These are phyloP conservation scores for Aegithalos caudatus DNA, from an alignment of 2,113 vertebrate species.

Conservation along the genomic window DNA sequence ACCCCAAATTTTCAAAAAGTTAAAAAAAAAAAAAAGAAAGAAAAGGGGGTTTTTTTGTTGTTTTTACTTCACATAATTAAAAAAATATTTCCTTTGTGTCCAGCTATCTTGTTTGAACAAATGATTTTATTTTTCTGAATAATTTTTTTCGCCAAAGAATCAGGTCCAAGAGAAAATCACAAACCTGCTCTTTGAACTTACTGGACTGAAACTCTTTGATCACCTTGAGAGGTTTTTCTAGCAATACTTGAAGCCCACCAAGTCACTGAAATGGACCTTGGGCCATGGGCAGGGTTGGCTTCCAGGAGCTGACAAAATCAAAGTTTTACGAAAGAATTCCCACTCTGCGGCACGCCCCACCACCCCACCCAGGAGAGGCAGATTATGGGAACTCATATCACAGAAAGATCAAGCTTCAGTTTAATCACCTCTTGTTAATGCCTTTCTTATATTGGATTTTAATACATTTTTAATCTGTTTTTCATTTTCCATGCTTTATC, in stretches of 20 bases:
- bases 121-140: background rate
- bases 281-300: background rate
- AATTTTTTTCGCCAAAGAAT: background rate
- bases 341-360: background rate
- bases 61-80: background rate
- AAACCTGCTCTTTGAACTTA: background rate
- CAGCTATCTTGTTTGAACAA: background rate
- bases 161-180: background rate
- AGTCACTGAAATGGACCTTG: background rate
- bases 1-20: background rate
- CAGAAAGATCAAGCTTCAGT: slow-evolving; percentile 36
- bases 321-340: slow-evolving; percentile 31
- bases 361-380: slow-evolving; percentile 32
- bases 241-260: background rate
- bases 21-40: background rate
- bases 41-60: no score
- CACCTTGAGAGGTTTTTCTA: background rate
- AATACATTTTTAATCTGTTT: slow-evolving; percentile 64
- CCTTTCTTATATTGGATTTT: slow-evolving; percentile 60
- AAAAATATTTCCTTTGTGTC: background rate
- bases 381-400: slow-evolving; percentile 43
- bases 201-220: background rate
- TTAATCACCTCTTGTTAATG: slow-evolving; percentile 50
- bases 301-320: slow-evolving; percentile 41
- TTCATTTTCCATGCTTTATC: slow-evolving; percentile 54